Percentiles rank a stretch among this genome's conserved stretches.
phyloP scores from a whole-genome alignment of 2,113 vertebrate species.

The Rattus rattus region DNA sequence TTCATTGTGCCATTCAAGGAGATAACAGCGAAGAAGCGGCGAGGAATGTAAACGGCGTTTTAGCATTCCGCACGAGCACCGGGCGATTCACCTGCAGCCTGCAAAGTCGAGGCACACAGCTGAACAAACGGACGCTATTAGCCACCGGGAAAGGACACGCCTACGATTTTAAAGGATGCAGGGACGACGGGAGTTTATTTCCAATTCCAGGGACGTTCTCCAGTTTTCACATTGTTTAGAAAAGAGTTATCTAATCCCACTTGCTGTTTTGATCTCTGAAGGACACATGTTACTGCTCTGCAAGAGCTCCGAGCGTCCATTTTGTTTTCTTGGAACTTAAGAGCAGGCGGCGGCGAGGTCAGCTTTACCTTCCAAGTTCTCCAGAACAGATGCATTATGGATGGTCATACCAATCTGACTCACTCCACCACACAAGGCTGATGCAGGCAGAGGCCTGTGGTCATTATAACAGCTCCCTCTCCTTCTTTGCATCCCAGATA shows the following conservation, averaged over 20 bases:
- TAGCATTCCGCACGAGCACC: neutral
- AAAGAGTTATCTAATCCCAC: constrained; percentile 1
- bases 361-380: neutral
- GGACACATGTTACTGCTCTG: neutral
- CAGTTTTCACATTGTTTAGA: neutral
- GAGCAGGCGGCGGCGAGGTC: neutral
- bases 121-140: neutral
- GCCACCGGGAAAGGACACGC: neutral
- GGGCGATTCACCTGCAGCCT: neutral
- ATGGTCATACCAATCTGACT: neutral
- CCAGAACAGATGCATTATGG: neutral
- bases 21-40: neutral
- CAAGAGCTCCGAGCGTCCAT: neutral
- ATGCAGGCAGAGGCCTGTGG: neutral
- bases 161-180: neutral
- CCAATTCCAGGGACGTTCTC: neutral
- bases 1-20: constrained; percentile 9
- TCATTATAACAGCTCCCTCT: neutral
- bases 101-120: neutral
- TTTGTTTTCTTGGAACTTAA: neutral
- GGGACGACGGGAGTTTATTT: neutral
- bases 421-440: neutral
- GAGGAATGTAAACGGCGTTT: constrained; percentile 44
- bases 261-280: constrained; percentile 1
- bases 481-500: neutral